Evolutionary conservation across 2,113 vertebrate genomes (phyloP).

Genomic region (Psophia crepitans): DNA sequence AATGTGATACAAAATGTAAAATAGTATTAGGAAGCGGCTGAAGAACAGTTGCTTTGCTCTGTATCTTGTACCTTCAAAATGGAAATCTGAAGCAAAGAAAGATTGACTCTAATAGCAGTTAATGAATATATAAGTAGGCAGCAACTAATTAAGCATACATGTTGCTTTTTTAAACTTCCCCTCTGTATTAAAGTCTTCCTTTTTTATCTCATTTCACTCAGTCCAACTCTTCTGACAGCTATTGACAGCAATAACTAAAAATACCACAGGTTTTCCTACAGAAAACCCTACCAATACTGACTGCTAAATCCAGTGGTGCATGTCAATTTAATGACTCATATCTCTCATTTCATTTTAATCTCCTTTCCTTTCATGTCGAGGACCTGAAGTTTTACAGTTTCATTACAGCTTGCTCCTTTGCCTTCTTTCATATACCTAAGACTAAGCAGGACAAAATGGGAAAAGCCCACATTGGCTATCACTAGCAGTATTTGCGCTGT

Average conservation of each 20-base stretch:
- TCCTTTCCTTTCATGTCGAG: background rate
- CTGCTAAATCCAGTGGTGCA: background rate
- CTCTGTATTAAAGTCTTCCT: background rate
- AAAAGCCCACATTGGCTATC: background rate
- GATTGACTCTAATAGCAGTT: background rate
- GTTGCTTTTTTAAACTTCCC: background rate
- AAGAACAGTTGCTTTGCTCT: background rate
- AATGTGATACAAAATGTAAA: background rate
- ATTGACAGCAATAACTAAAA: slow-evolving; percentile 12
- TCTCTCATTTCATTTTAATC: slow-evolving; percentile 12
- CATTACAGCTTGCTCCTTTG: background rate
- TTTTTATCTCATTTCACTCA: slow-evolving; percentile 16
- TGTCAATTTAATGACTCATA: background rate
- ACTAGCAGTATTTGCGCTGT: background rate
- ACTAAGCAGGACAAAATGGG: background rate
- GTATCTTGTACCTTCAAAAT: background rate
- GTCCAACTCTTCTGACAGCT: slow-evolving; percentile 18
- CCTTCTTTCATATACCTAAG: background rate
- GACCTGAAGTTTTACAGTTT: background rate
- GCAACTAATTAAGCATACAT: slow-evolving; percentile 1
- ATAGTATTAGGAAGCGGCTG: background rate
- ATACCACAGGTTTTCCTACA: background rate
- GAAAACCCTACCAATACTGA: background rate
- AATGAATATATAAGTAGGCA: background rate
- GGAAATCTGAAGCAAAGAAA: background rate